Base-by-base conservation (phyloP, 1,140 invertebrate species). In the Hyphantria cunea region DNA sequence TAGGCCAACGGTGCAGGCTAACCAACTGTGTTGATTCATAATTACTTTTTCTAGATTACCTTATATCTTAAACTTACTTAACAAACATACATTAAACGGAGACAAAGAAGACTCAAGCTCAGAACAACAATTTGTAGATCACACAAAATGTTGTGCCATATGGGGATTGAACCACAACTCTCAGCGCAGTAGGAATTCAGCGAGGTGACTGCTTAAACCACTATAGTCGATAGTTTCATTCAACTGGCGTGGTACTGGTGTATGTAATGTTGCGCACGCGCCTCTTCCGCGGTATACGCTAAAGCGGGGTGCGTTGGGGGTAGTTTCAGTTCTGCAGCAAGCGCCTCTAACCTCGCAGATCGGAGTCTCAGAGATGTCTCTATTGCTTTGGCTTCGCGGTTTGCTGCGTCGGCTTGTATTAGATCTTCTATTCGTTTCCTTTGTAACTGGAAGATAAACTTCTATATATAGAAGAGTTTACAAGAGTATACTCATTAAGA, bases 401-500 rank as follows among this genome's bases (percentile, higher is more conserved):
- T 70, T 0, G 44, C 54, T 3, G 59, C 52, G 8, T 86, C 83
- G 0, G 76, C 76, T 31, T 66, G 54, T 8, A 78, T 63, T 7
- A 70, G 67, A 14, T 81, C 71, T 67, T 84, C 74, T 64, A 90
- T 32, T 39, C 77, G 76, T 68, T 82, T 73, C 51, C 83, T 80
- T 64, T 90, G 72, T 37, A 88, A 50, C 87, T 90, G 67, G 9
- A 58, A 48, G 5, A 47, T 8, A 17, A n/a, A n/a, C n/a, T n/a
- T n/a, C n/a, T n/a, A 11, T 42, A 11, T 7, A n/a, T 11, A 11
- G 12, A 3, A n/a, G 7, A 6, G 7, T 42, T 42, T 11, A n/a
- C n/a, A n/a, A n/a, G n/a, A n/a, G n/a, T 47, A 44, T 44, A 25
- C 17, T 5, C 17, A 25, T 37, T 37, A 8, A 4, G 3, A 37